Evolutionary conservation across 2,113 vertebrate species (phyloP).

Genomic region (Rhinolophus sinicus): DNA sequence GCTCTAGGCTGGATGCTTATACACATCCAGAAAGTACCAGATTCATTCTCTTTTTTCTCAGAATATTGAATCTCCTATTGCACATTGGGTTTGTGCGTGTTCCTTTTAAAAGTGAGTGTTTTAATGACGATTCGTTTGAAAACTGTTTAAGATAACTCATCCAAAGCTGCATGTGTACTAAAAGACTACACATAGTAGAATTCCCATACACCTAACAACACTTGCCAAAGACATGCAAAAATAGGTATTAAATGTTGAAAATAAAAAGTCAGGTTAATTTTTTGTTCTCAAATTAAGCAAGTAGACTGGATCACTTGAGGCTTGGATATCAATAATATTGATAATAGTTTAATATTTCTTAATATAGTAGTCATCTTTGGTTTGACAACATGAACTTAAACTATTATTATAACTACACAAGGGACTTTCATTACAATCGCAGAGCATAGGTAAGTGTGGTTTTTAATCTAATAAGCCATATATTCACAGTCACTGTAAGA

Average conservation of each 20-base stretch:
- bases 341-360: not conserved
- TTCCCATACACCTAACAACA: not conserved
- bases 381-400: not conserved
- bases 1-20: not conserved
- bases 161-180: not conserved
- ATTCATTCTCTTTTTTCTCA: not conserved
- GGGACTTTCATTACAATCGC: not conserved
- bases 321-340: not conserved
- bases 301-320: not conserved
- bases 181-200: not conserved
- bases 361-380: not conserved
- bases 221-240: not conserved
- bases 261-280: not conserved
- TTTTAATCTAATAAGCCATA: slow-evolving; percentile 30
- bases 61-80: not conserved
- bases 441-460: not conserved
- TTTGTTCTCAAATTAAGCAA: not conserved
- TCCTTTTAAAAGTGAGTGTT: not conserved
- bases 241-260: not conserved
- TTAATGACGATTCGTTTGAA: not conserved
- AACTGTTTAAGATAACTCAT: not conserved
- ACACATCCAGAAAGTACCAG: not conserved
- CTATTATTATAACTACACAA: not conserved
- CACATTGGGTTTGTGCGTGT: not conserved
- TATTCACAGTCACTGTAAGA: slow-evolving; percentile 11